These are phyloP conservation scores for Calameuta idolon DNA, from an alignment of 2,888 invertebrate genomes.

Conservation along the genomic window DNA sequence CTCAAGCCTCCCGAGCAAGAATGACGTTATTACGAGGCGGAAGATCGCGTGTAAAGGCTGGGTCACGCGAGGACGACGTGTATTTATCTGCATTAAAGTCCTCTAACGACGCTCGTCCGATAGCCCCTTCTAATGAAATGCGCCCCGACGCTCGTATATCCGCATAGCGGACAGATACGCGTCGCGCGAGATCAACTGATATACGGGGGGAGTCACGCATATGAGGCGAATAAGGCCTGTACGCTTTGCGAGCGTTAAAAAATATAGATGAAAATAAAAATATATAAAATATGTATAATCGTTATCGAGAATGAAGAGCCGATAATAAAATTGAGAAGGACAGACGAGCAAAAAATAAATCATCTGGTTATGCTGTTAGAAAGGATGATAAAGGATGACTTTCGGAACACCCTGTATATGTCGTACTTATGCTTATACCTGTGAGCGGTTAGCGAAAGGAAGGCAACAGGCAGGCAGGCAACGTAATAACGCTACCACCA, in stretches of 20 bases:
- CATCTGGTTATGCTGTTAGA: neutral
- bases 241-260: neutral
- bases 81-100: conserved; percentile 13
- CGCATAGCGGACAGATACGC: conserved; percentile 18
- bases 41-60: conserved; percentile 4
- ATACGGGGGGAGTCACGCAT: conserved; percentile 2
- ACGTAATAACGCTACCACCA: conserved; percentile 30
- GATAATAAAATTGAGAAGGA: neutral
- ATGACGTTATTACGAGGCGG: neutral
- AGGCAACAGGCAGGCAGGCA: conserved; percentile 15
- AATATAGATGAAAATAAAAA: neutral
- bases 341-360: neutral
- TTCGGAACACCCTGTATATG: neutral
- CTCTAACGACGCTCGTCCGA: conserved; percentile 15
- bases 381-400: neutral
- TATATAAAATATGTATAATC: neutral
- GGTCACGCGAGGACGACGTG: conserved; percentile 12
- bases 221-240: neutral
- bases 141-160: conserved; percentile 13
- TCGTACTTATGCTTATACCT: neutral
- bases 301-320: neutral
- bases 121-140: conserved; percentile 21
- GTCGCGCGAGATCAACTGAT: neutral
- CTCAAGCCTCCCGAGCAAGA: neutral
- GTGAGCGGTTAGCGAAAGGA: conserved; percentile 19